phyloP scores from a whole-genome alignment of 2,888 invertebrate species.

The Thelaira solivaga region DNA sequence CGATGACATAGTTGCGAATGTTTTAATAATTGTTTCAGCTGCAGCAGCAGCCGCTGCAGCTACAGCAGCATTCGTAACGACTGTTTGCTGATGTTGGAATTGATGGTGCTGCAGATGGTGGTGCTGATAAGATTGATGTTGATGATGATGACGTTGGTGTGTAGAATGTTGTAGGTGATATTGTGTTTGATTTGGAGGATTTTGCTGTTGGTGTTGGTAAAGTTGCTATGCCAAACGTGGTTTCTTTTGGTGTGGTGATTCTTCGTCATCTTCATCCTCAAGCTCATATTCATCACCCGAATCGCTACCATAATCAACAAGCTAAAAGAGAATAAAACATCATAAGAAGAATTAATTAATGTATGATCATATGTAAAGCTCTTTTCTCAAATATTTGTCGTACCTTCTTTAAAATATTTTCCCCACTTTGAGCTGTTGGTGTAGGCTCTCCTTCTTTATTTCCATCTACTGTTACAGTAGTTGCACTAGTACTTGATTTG shows the following conservation, averaged over 20 bases:
- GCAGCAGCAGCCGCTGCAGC: slow-evolving; percentile 64
- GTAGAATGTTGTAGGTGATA: slow-evolving; percentile 54
- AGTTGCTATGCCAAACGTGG: slow-evolving; percentile 76
- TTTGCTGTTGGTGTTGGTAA: slow-evolving; percentile 64
- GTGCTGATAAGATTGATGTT: slow-evolving; percentile 38
- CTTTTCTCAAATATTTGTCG: background rate
- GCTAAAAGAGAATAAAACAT: slow-evolving; percentile 78
- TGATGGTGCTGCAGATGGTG: slow-evolving; percentile 51
- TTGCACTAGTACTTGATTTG: slow-evolving; percentile 57
- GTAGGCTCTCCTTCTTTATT: slow-evolving; percentile 59
- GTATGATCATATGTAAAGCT: too few species aligned
- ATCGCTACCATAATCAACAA: slow-evolving; percentile 98
- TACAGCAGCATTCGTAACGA: slow-evolving; percentile 55
- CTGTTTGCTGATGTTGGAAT: slow-evolving; percentile 49
- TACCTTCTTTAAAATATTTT: slow-evolving; percentile 66
- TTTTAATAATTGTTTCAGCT: slow-evolving; percentile 65
- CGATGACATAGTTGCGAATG: slow-evolving; percentile 66
- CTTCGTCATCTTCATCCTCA: slow-evolving; percentile 77
- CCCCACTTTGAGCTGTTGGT: slow-evolving; percentile 60
- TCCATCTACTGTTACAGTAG: slow-evolving; percentile 47
- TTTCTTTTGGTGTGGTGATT: slow-evolving; percentile 76
- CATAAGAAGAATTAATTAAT: background rate
- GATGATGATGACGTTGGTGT: slow-evolving; percentile 23
- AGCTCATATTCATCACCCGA: slow-evolving; percentile 94
- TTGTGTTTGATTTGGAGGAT: slow-evolving; percentile 59